Base-by-base conservation (phyloP, 2,888 invertebrate species). In the Monochamus alternatus region DNA sequence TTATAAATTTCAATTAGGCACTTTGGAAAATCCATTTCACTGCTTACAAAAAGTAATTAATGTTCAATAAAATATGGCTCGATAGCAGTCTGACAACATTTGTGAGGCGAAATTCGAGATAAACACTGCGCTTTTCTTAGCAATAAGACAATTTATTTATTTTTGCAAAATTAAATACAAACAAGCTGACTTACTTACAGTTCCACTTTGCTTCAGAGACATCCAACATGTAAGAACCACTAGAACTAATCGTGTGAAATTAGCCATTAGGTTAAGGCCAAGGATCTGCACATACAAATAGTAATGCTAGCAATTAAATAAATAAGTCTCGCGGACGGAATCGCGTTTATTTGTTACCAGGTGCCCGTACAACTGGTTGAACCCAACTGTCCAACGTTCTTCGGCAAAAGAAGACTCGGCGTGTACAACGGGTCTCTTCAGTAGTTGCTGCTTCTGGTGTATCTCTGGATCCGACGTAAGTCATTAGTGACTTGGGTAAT, bases 151-250 rank as follows among this genome's bases (percentile, higher is more conserved):
- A 1, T 30, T 55, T 44, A 31, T n/a, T 58, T 59, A n/a, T 4
- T 30, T 68, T 47, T 51, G 58, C 9, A 60, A 14, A 12, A 43
- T 68, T 67, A 75, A 58, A 44, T 43, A 68, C 68, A 73, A 71
- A 59, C 51, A 65, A 58, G 32, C 55, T 74, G 66, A 77, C 77
- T 77, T 71, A 83, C 83, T 83, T 82, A 83, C 83, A 77, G 73
- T 77, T 77, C 78, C 81, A 78, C 75, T 77, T 78, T 81, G 77
- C 38, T 70, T 51, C 62, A 77, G 74, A 66, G 66, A 72, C 47
- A 81, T 31, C 75, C 71, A 78, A 62, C 70, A 80, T 69, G 76
- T 76, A 71, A 76, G 66, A 44, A 75, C 22, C 72, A 69, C 68
- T 58, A 72, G 14, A 75, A 75, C 76, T 75, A 76, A 77, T 77